Evolutionary conservation across 2,797 vertebrate genomes (phyloP), one percentile per base, ranked within the genome.

Genomic region (Clarias pachynema): DNA sequence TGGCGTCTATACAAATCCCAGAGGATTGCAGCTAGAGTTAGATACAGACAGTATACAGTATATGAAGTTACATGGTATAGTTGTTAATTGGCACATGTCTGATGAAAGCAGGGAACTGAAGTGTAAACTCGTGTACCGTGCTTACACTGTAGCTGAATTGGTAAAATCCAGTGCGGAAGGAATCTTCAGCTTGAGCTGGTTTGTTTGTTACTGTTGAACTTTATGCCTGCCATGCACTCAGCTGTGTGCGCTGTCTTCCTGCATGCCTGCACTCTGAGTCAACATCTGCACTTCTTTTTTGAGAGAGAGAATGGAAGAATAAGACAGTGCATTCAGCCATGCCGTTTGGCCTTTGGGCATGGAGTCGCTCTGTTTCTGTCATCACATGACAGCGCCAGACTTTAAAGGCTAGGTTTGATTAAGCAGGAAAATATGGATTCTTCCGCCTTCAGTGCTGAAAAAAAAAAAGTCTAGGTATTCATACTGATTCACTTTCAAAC

Each of bases 361-460:
- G 77, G 65, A 88, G 62, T 49, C 59, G 59, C 81, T 83, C 65
- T 80, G 66, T 80, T 73, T 62, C 44, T 84, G 60, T 29, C 79
- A 86, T 91, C 90, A 89, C 86, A 88, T 90, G 88, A 91, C 81
- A 79, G 29, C 53, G 74, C 31, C 84, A 83, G 49, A 79, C 62
- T 53, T 84, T 86, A 81, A 60, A 84, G 68, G 5, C n/a, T 63
- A 44, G 49, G 10, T 56, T 75, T 78, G 44, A 29, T 59, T 84
- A 62, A 75, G 81, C 29, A 44, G 84, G 65, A 26, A 29, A 72
- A 72, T 69, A 26, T 31, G 8, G 29, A 65, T 44, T 68, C n/a
- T 79, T 66, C 1, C 3, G 70, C 18, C 56, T 78, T 49, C 37
- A 53, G 24, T 56, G 49, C 31, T 44, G 8, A 7, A 72, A 22